These are phyloP conservation scores for Marronus borbonicus DNA, from an alignment of 2,888 invertebrate genomes.

Conservation along the genomic window DNA sequence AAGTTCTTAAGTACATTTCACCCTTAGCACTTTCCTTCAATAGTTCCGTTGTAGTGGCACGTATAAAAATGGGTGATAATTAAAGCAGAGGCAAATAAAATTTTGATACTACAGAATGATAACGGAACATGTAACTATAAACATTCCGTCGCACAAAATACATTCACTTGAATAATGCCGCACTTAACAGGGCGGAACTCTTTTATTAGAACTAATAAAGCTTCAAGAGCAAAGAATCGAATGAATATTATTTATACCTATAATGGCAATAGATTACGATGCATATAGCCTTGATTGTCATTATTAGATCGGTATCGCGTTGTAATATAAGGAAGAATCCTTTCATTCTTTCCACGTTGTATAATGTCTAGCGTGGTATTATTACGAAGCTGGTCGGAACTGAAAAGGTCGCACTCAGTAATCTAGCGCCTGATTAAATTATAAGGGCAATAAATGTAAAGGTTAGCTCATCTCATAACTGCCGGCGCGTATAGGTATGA, in stretches of 20 bases:
- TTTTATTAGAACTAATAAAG: not conserved
- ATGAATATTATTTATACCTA: no score
- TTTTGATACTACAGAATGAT: constrained; percentile 2
- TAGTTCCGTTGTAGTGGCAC: not conserved
- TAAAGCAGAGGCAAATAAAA: constrained; percentile 26
- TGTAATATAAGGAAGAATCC: constrained; percentile 5
- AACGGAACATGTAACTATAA: constrained; percentile 11
- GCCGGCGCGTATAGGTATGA: constrained; percentile 61
- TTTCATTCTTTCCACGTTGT: constrained; percentile 26
- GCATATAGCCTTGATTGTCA: not conserved
- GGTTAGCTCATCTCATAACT: constrained; percentile 64
- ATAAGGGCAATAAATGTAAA: constrained; percentile 68
- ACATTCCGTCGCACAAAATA: not conserved
- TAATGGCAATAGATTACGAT: not conserved
- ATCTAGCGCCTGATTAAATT: constrained; percentile 67
- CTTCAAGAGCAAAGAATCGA: not conserved
- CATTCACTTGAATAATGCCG: no score
- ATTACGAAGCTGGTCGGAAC: constrained; percentile 65
- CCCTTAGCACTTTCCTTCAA: constrained; percentile 10
- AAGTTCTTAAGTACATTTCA: constrained; percentile 52
- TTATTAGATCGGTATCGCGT: not conserved
- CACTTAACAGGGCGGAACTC: not conserved
- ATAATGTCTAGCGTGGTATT: constrained; percentile 67
- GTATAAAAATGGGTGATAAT: constrained; percentile 2
- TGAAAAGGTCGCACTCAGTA: constrained; percentile 65